Evolutionary conservation across 2,797 vertebrate species (phyloP), one percentile per base, ranked within the genome.

Genomic region (Rhincodon typus): DNA sequence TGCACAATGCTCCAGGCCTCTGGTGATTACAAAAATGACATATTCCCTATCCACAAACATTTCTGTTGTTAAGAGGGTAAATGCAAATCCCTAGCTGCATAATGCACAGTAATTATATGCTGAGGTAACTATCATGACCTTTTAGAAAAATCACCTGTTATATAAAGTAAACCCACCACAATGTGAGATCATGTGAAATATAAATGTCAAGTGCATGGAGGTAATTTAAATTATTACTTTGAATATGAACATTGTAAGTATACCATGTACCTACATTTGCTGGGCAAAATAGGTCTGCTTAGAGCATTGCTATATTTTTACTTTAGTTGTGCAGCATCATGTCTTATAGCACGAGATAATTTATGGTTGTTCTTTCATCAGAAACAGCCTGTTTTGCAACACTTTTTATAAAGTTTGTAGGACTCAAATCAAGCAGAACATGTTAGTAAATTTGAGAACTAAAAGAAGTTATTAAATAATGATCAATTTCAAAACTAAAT

Each of bases 201-300:
- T 42, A 69, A 93, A 93, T 93, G 62, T 93, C 90, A 93, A 69
- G 90, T 93, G 62, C 42, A 66, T 93, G 66, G 62, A 10, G n/a
- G 90, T 38, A n/a, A 93, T 93, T 93, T 93, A 93, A 93, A 93
- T 69, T 69, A 93, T 91, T 91, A 34, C 57, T n/a, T 93, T 93
- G 42, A 93, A 93, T 69, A 69, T 67, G 90, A 93, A 34, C 17
- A 91, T 62, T 91, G 90, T n/a, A 67, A 62, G n/a, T 93, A 69
- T 25, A 69, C 34, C 90, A n/a, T 93, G n/a, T 93, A 93, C 62
- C 67, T 93, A 66, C 5, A 66, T 67, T 38, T 69, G 90, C 8
- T 93, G 34, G 19, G 67, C 90, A 90, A 62, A 57, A 67, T 38
- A 38, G 57, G 23, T 69, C n/a, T 93, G n/a, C 4, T 93, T 42